These are phyloP conservation scores for Zaprionus davidi DNA, from an alignment of 1,140 invertebrate species.

Conservation along the genomic window DNA sequence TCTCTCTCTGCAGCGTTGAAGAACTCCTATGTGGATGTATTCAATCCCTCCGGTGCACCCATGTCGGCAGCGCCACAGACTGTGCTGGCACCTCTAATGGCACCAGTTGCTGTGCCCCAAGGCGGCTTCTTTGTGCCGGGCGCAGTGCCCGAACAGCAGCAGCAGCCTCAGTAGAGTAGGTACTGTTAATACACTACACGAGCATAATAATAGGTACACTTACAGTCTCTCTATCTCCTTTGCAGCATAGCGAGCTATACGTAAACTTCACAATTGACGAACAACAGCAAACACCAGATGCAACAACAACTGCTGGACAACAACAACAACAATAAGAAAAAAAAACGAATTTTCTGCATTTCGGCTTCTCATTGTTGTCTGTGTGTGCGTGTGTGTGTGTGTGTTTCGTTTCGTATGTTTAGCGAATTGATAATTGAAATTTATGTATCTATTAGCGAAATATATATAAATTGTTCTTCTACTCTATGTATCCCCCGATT, in stretches of 20 bases:
- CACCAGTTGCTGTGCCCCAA: conserved; percentile 77
- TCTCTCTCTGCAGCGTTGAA: conserved; percentile 86
- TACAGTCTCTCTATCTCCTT: background rate
- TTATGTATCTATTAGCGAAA: conserved; percentile 68
- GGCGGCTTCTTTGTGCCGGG: conserved; percentile 84
- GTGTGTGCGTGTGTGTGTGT: conserved; percentile 12
- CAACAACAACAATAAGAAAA: conserved; percentile 27
- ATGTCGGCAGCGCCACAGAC: conserved; percentile 83
- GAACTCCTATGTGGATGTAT: conserved; percentile 93
- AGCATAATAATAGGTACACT: too few relatives aligned
- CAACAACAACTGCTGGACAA: conserved; percentile 2
- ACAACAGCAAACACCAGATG: conserved; percentile 14
- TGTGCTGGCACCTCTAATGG: conserved; percentile 85
- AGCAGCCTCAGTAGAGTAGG: conserved; percentile 34
- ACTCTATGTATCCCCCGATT: conserved; percentile 32
- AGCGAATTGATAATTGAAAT: conserved; percentile 41
- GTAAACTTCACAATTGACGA: conserved; percentile 41
- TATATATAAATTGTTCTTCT: conserved; percentile 45
- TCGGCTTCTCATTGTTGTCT: conserved; percentile 1
- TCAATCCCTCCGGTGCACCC: conserved; percentile 88
- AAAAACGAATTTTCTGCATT: conserved; percentile 16
- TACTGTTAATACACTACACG: background rate
- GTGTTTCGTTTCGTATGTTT: conserved; percentile 17
- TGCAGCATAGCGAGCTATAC: conserved; percentile 36
- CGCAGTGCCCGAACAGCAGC: conserved; percentile 45